A percentile compares a stretch with the other conserved stretches of the same genome.
phyloP scores from a whole-genome alignment of 1,140 invertebrate species.

The Bombus turneri region DNA sequence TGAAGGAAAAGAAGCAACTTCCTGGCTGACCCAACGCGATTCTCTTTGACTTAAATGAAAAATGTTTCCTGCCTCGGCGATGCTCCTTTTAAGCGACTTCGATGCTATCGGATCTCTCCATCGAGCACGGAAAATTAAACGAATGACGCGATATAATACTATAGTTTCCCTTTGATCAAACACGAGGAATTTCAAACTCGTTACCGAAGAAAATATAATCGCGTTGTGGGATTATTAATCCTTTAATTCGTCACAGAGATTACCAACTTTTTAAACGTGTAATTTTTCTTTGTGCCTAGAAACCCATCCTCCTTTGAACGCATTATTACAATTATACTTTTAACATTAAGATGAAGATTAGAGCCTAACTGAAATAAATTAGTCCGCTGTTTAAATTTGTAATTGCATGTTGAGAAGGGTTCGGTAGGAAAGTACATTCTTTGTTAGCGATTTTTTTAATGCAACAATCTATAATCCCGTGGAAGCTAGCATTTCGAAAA shows the following conservation, averaged over 20 bases:
- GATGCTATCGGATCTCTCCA: neutral
- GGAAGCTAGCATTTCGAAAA: no score
- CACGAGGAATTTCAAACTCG: neutral
- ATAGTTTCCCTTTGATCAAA: neutral
- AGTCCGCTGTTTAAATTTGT: no score
- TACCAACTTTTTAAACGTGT: neutral
- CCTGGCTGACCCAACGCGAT: neutral
- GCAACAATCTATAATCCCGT: no score
- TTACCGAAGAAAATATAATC: neutral
- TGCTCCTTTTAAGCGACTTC: constrained; percentile 5
- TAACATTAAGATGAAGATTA: no score
- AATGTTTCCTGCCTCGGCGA: constrained; percentile 13
- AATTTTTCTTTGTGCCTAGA: neutral
- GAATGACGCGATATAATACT: neutral
- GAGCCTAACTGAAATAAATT: accelerated
- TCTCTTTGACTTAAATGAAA: constrained; percentile 27
- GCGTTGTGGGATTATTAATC: neutral
- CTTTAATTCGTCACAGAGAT: neutral
- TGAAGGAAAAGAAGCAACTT: constrained; percentile 9
- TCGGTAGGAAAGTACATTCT: no score
- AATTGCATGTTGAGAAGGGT: no score
- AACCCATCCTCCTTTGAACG: no score
- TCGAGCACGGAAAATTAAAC: neutral
- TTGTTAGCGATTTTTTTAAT: no score
- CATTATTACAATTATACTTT: no score